These are phyloP conservation scores for Idaea straminata DNA, from an alignment of 2,888 invertebrate genomes.

Conservation along the genomic window DNA sequence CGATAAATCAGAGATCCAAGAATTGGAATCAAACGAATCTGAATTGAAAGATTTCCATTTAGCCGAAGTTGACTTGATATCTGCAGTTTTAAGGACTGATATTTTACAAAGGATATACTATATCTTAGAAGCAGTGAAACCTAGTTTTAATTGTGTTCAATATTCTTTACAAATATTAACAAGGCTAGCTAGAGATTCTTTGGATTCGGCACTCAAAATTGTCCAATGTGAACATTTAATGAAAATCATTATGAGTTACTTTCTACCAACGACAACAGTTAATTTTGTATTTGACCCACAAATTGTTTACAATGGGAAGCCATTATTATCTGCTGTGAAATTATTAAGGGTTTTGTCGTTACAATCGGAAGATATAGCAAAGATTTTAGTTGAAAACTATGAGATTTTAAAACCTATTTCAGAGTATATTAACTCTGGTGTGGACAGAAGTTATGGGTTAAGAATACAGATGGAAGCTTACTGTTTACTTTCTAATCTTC, in stretches of 20 bases:
- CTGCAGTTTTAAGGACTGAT: slow-evolving; percentile 86
- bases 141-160: slow-evolving; percentile 85
- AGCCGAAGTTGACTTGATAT: slow-evolving; percentile 89
- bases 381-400: slow-evolving; percentile 75
- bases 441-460: slow-evolving; percentile 73
- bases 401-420: slow-evolving; percentile 76
- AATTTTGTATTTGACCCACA: slow-evolving; percentile 62
- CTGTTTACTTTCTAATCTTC: slow-evolving; percentile 77
- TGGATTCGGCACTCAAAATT: slow-evolving; percentile 82
- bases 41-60: slow-evolving; percentile 93
- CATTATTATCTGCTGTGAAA: slow-evolving; percentile 85
- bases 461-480: slow-evolving; percentile 83
- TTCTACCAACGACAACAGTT: slow-evolving; percentile 72
- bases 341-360: slow-evolving; percentile 85
- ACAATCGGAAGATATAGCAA: slow-evolving; percentile 78
- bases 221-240: slow-evolving; percentile 83
- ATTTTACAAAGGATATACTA: slow-evolving; percentile 88
- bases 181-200: slow-evolving; percentile 88
- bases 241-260: slow-evolving; percentile 78
- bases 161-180: slow-evolving; percentile 89
- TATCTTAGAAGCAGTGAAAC: slow-evolving; percentile 85
- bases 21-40: slow-evolving; percentile 74
- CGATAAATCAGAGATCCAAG: slow-evolving; percentile 76
- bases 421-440: slow-evolving; percentile 77
- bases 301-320: slow-evolving; percentile 81